Evolutionary conservation across 2,797 vertebrate species (phyloP), one percentile per base, ranked within the genome.

Genomic region (Cercopithecus mitis): DNA sequence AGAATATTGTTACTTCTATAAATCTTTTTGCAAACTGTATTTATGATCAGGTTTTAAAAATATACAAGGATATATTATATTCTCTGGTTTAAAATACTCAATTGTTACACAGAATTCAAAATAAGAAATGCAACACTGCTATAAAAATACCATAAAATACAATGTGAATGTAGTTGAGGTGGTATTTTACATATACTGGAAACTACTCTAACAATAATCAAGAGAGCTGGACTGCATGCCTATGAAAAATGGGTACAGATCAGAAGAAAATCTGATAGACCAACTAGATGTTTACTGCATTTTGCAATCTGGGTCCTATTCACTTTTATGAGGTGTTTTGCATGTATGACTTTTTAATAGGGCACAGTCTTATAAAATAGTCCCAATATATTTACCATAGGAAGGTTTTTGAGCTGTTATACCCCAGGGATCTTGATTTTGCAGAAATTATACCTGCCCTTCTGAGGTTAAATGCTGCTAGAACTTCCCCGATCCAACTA

Each of bases 11-110:
- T 58, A 58, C 55, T 67, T 50, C n/a, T 81, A 9, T 36, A 89
- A 36, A 50, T 92, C 6, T 57, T 90, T 76, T 76, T 75, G 24
- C 5, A 15, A 86, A 89, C 47, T 86, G 1, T 36, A 33, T 50
- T 92, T 81, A 70, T 76, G 15, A 58, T 58, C 50, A 86, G 82
- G 47, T 45, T 90, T 30, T 57, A 90, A 96, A 94, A 58, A 77
- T 61, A 70, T 76, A 75, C 61, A 85, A 33, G 5, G 33, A 47
- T 58, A 84, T 20, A 87, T n/a, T 72, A 11, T 8, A 76, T 76
- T 55, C 27, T 93, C 22, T 13, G 30, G 47, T 19, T 41, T 76
- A 39, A 87, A 95, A 90, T 87, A 70, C 33, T 47, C 88, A 36
- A 39, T 25, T 33, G 30, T 57, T 90, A 72, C 7, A 47, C 17